Evolutionary conservation across 1,140 invertebrate species (phyloP).

Genomic region (Sitobion miscanthi): DNA sequence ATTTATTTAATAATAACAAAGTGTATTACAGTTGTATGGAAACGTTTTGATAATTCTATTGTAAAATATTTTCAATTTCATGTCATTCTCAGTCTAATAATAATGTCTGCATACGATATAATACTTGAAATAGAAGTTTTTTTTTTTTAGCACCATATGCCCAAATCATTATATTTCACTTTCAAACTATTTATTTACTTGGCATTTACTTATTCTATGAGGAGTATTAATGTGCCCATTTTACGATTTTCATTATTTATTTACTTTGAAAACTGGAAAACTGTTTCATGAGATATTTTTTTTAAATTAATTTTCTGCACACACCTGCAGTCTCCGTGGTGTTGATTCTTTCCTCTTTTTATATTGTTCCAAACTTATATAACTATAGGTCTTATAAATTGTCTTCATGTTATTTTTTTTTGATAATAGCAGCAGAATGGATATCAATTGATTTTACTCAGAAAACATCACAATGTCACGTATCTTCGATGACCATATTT

Average conservation of each 20-base stretch:
- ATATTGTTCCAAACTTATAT: not conserved
- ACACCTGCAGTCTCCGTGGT: not conserved
- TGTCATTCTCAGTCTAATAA: not conserved
- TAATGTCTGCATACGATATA: not conserved
- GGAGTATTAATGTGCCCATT: not conserved
- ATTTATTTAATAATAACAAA: not conserved
- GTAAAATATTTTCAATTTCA: not conserved
- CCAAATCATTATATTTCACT: not conserved
- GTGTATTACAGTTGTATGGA: not conserved
- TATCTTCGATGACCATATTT: not conserved
- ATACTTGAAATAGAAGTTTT: not conserved
- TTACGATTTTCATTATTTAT: not conserved
- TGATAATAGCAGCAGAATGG: not conserved
- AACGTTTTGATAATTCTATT: not conserved
- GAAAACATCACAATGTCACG: not conserved
- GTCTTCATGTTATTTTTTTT: not conserved
- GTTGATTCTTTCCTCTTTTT: not conserved
- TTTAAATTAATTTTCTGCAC: not conserved
- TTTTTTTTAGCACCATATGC: not conserved
- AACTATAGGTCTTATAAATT: not conserved
- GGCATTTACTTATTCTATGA: not conserved
- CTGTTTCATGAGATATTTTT: not conserved
- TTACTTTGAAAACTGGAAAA: not conserved
- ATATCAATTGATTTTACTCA: not conserved
- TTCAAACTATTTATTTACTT: not conserved